Base-by-base conservation (phyloP, 1,140 invertebrate species). In the Rhagoletis pomonella region DNA sequence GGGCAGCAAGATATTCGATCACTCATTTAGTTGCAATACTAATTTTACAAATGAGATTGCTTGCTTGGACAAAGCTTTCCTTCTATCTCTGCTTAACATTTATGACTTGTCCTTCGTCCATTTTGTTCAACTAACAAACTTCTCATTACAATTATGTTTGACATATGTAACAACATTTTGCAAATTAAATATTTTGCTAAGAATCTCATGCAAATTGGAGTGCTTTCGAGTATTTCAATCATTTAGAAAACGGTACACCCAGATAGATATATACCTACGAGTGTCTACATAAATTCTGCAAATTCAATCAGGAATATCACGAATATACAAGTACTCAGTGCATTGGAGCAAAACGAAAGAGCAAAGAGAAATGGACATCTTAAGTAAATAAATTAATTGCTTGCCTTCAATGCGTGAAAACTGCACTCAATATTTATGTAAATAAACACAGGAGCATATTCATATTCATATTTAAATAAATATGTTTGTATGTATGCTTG, bases 311-410 rank as follows among this genome's bases (percentile, higher is more conserved):
- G 29, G 29, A 29, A 29, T 29, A 29, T 29, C 29, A 67, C n/a
- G 19, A 67, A 10, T 10, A 55, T 55, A 10, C 10, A 55, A 7
- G 50, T 55, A 10, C 39, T 12, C 12, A 62, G 10, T 62, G 17
- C 50, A 55, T 7, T 55, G 10, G 10, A 55, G 67, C 44, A 12
- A 47, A 73, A 6, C 67, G 44, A 44, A 73, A 73, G 39, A 42
- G 42, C 67, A 55, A 17, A 47, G 17, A 44, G 67, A 44, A 47
- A 17, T 17, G 17, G 67, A 73, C 67, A 14, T 6, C 42, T 73
- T 73, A 73, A 73, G 44, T 73, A 73, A n/a, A 73, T 73, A 73
- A 73, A 17, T 42, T 17, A 73, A 73, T 73, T 73, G 39, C 14
- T 47, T 73, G 67, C 42, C 10, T 47, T 73, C 67, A 47, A 47